A percentile compares a stretch with the other conserved stretches of the same genome.
Evolutionary conservation across 2,113 vertebrate species (phyloP).

Genomic region (Thamnaconus septentrionalis): DNA sequence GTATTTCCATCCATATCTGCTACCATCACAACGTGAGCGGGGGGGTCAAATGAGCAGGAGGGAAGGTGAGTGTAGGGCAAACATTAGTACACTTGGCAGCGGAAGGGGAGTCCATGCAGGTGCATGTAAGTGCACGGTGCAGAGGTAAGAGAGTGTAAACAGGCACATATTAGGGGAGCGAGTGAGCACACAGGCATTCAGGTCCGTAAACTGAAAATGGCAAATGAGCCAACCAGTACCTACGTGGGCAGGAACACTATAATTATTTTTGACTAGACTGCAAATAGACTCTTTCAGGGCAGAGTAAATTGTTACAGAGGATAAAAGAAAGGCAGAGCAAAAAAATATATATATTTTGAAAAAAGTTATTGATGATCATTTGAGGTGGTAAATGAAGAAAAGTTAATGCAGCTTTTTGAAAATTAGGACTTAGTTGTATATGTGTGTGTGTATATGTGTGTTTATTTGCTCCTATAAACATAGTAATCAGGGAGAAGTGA

Average conservation of each 20-base stretch:
- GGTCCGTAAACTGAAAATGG: slow-evolving; percentile 39
- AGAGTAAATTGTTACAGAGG: slow-evolving; percentile 37
- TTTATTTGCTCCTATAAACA: too few relatives aligned
- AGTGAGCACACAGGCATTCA: slow-evolving; percentile 30
- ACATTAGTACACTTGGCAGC: slow-evolving; percentile 36
- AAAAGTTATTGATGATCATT: too few relatives aligned
- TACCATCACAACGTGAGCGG: slow-evolving; percentile 55
- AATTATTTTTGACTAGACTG: slow-evolving; percentile 47
- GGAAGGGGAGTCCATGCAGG: slow-evolving; percentile 41
- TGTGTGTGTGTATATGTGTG: too few relatives aligned
- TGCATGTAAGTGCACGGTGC: slow-evolving; percentile 32
- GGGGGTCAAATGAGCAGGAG: slow-evolving; percentile 41
- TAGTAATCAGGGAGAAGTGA: too few relatives aligned
- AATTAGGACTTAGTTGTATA: too few relatives aligned
- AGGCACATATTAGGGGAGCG: slow-evolving; percentile 34
- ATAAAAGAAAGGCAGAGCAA: slow-evolving; percentile 18
- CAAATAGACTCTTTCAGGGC: slow-evolving; percentile 31
- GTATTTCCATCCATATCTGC: slow-evolving; percentile 78
- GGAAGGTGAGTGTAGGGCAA: slow-evolving; percentile 61
- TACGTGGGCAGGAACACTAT: slow-evolving; percentile 24
- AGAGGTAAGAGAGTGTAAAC: slow-evolving; percentile 39
- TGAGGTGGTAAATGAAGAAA: too few relatives aligned
- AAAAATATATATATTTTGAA: slow-evolving; percentile 1
- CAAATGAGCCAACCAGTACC: slow-evolving; percentile 35
- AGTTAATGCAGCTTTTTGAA: too few relatives aligned